These are phyloP conservation scores for Meghimatium bilineatum DNA, from an alignment of 2,888 invertebrate genomes.

Conservation along the genomic window DNA sequence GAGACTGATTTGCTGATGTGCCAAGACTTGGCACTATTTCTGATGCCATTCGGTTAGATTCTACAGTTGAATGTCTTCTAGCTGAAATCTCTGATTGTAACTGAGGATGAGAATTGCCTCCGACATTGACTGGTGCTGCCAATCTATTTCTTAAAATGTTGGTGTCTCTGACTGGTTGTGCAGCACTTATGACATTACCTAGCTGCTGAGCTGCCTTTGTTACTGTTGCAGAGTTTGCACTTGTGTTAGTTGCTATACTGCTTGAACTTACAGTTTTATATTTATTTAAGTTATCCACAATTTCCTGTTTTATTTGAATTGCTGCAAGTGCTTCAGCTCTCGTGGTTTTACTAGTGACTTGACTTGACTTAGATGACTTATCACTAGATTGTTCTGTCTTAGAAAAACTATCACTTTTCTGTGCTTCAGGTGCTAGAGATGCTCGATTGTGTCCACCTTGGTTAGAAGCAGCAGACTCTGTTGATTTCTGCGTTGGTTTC, in stretches of 20 bases:
- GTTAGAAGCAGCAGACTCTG: not conserved
- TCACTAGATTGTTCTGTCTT: conserved; percentile 8
- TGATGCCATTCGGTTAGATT: not conserved
- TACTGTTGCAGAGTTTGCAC: not conserved
- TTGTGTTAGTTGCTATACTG: not conserved
- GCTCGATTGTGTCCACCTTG: not conserved
- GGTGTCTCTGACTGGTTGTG: not conserved
- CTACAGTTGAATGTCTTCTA: conserved; percentile 12
- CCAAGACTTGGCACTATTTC: not conserved
- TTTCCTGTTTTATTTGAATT: conserved; percentile 38
- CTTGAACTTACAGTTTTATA: conserved; percentile 4
- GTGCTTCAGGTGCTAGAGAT: not conserved
- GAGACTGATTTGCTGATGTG: not conserved
- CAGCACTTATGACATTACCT: no score
- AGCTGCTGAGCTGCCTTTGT: not conserved
- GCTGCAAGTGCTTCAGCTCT: conserved; percentile 37
- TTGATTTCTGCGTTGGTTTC: not conserved
- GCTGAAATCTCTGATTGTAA: not conserved
- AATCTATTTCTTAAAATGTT: not conserved
- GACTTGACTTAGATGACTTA: not conserved
- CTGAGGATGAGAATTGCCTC: not conserved
- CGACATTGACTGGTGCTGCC: not conserved
- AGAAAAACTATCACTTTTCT: not conserved
- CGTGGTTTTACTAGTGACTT: not conserved
- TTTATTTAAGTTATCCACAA: conserved; percentile 26